A percentile compares a stretch with the other conserved stretches of the same genome.
These are phyloP conservation scores for Amia ocellicauda DNA, from an alignment of 2,113 vertebrate species.

Conservation along the genomic window DNA sequence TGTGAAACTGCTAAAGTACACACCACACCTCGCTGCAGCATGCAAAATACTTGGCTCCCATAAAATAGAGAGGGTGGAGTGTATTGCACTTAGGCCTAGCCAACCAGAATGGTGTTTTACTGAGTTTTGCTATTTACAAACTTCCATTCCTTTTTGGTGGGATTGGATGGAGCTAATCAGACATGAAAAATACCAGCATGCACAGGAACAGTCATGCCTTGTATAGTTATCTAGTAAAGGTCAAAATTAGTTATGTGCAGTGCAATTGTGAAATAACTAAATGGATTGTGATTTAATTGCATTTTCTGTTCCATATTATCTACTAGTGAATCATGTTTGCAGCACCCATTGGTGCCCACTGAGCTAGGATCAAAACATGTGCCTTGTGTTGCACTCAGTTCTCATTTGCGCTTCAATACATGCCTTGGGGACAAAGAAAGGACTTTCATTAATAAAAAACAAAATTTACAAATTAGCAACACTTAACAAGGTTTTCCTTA, in stretches of 20 bases:
- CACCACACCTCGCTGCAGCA: slow-evolving; percentile 46
- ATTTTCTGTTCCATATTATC: no score
- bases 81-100: slow-evolving; percentile 5
- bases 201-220: no score
- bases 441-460: slow-evolving; percentile 7
- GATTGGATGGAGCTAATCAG: no score
- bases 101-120: neutral
- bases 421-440: slow-evolving; percentile 14
- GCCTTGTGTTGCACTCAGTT: slow-evolving; percentile 22
- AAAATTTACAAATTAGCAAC: slow-evolving; percentile 1
- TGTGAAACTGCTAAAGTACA: slow-evolving; percentile 42
- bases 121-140: slow-evolving; percentile 13
- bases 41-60: slow-evolving; percentile 44
- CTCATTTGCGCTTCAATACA: slow-evolving; percentile 10
- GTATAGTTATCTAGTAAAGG: no score
- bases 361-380: no score
- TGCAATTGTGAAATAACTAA: no score
- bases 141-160: slow-evolving; percentile 19
- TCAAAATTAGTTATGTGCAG: no score
- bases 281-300: no score
- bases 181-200: no score
- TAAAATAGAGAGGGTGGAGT: slow-evolving; percentile 10
- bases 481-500: slow-evolving; percentile 4
- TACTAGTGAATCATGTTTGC: no score
- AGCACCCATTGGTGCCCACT: no score